Evolutionary conservation across 2,113 vertebrate genomes (phyloP).

Genomic region (Junco hyemalis): DNA sequence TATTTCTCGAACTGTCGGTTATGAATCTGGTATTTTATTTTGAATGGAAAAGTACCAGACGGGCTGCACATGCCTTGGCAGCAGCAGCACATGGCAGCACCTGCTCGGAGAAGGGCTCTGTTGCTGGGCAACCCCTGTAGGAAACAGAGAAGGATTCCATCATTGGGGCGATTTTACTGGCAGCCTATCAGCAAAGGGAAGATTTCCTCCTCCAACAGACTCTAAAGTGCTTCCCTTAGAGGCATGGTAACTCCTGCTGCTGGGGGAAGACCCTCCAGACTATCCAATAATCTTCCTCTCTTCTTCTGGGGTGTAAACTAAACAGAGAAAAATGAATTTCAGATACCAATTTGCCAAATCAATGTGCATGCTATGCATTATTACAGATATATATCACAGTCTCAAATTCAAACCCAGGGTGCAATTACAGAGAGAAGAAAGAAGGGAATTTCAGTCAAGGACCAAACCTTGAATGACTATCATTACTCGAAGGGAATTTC

Average conservation of each 20-base stretch:
- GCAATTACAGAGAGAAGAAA: neutral
- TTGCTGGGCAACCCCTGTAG: neutral
- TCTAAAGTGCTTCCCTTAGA: neutral
- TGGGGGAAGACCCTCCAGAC: neutral
- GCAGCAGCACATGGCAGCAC: neutral
- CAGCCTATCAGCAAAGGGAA: neutral
- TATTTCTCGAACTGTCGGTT: neutral
- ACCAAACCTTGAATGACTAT: neutral
- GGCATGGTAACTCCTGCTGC: neutral
- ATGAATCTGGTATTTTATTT: neutral
- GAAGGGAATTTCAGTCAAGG: neutral
- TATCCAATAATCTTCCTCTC: neutral
- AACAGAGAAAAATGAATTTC: neutral
- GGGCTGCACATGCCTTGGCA: neutral
- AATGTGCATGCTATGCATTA: neutral
- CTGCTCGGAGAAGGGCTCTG: neutral
- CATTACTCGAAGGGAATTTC: neutral
- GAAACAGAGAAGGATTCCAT: fast-evolving
- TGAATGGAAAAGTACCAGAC: neutral
- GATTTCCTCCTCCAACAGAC: neutral
- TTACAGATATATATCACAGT: neutral
- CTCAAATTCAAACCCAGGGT: neutral
- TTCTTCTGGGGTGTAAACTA: neutral
- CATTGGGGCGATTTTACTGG: neutral
- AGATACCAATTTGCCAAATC: neutral